A percentile compares a stretch with the other conserved stretches of the same genome.
phyloP scores from a whole-genome alignment of 2,888 invertebrate genomes.

The Hypselothyrea guttata region DNA sequence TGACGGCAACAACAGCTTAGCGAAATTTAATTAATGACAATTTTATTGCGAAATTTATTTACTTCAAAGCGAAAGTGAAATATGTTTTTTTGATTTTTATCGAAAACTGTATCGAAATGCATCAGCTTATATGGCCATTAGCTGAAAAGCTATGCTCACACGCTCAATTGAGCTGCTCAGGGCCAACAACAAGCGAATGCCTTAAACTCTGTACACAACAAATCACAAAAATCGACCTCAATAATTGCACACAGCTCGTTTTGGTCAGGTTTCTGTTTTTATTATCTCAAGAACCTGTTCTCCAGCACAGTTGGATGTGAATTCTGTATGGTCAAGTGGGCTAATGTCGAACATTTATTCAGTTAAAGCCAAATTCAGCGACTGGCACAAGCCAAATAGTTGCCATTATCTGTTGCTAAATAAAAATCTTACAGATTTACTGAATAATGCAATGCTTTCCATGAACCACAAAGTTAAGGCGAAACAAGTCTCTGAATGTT shows the following conservation, averaged over 20 bases:
- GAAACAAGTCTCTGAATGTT: constrained; percentile 1
- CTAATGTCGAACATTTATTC: constrained; percentile 34
- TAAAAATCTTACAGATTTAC: too few species aligned
- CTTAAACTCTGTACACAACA: constrained; percentile 17
- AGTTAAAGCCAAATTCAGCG: background rate
- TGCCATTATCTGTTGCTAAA: too few species aligned
- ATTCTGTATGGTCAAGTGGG: constrained; percentile 62
- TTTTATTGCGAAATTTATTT: constrained; percentile 11
- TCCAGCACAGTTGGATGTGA: constrained; percentile 22
- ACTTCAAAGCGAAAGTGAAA: background rate
- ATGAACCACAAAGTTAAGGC: constrained; percentile 40
- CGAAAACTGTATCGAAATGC: too few species aligned
- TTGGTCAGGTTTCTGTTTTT: constrained; percentile 11
- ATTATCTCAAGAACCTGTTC: constrained; percentile 55
- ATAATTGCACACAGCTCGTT: constrained; percentile 47
- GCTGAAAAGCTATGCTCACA: constrained; percentile 8
- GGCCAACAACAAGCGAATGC: constrained; percentile 38
- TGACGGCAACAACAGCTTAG: constrained; percentile 42
- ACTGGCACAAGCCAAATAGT: too few species aligned
- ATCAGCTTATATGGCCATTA: background rate
- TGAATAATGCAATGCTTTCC: constrained; percentile 18
- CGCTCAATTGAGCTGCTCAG: constrained; percentile 37
- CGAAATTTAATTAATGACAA: constrained; percentile 30
- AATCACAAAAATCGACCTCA: constrained; percentile 48
- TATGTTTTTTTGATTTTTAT: background rate